Conservation (phyloP, 2,797 vertebrate species). For the Ctenopoma multispine region DNA sequence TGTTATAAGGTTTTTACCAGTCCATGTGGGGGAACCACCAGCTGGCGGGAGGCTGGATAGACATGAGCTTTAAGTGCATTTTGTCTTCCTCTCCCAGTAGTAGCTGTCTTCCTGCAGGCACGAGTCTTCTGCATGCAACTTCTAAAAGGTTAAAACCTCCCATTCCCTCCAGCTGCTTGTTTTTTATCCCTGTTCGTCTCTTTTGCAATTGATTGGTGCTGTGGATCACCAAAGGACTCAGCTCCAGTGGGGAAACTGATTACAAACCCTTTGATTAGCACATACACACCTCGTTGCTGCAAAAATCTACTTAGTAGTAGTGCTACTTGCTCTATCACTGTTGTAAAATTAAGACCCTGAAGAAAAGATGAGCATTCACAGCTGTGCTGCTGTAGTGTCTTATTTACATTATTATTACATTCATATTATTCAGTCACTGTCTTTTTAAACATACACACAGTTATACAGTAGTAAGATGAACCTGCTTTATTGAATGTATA, state of each 20-base stretch:
- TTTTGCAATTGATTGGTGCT: constrained; percentile 46
- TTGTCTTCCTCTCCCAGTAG: constrained; percentile 51
- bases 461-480: constrained; percentile 43
- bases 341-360: constrained; percentile 73
- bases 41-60: constrained; percentile 43
- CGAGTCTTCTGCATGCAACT: constrained; percentile 38
- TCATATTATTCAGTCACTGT: constrained; percentile 60
- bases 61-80: constrained; percentile 66
- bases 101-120: constrained; percentile 42
- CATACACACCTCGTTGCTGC: constrained; percentile 15
- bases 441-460: constrained; percentile 46
- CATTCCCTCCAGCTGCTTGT: constrained; percentile 41
- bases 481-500: constrained; percentile 37
- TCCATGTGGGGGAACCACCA: constrained; percentile 11
- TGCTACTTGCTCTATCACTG: constrained; percentile 21
- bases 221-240: constrained; percentile 20
- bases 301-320: constrained; percentile 21
- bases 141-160: constrained; percentile 55
- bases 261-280: constrained; percentile 48
- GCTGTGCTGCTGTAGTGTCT: constrained; percentile 37
- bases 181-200: constrained; percentile 49
- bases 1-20: constrained; percentile 19
- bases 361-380: constrained; percentile 58
- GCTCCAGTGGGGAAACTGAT: constrained; percentile 34
- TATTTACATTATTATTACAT: constrained; percentile 74